Percentiles rank a stretch among this genome's conserved stretches.
phyloP scores from a whole-genome alignment of 30 jellyfish, hydroid and myxozoan species.

The Aurelia aurita complex sp. Pacific region DNA sequence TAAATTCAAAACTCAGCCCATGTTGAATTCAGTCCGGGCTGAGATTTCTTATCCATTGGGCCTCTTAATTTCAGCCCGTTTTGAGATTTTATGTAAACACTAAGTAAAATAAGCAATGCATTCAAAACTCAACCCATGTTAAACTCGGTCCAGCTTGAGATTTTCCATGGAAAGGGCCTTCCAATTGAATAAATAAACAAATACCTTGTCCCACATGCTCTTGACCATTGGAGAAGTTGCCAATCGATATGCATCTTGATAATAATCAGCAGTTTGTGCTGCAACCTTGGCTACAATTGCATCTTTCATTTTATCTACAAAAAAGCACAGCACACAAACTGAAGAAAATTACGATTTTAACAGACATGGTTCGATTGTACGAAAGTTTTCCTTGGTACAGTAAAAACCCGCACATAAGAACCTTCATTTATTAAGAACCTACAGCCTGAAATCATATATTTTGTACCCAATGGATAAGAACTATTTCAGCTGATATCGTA shows the following conservation, averaged over 20 bases:
- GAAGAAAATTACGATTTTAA: neutral
- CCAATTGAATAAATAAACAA: neutral
- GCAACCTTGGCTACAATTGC: slow-evolving; percentile 96
- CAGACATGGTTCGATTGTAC: no score
- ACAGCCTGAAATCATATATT: no score
- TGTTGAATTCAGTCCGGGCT: neutral
- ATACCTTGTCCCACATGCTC: slow-evolving; percentile 93
- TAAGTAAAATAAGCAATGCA: neutral
- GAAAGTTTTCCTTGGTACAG: no score
- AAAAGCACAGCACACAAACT: neutral
- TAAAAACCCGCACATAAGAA: no score
- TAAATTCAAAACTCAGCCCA: neutral
- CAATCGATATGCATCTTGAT: slow-evolving; percentile 85
- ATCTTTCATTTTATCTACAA: slow-evolving; percentile 90
- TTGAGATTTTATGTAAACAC: no score
- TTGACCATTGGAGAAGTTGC: slow-evolving; percentile 87
- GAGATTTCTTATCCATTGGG: no score
- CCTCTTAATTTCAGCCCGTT: no score
- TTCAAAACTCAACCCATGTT: neutral
- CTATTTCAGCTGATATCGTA: no score
- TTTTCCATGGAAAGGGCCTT: neutral
- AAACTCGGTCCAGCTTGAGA: no score
- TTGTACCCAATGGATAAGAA: no score
- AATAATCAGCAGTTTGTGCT: slow-evolving; percentile 88
- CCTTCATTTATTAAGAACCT: no score